These are phyloP conservation scores for Brachionus manjavacas DNA, from an alignment of 1,140 invertebrate genomes.

Conservation along the genomic window DNA sequence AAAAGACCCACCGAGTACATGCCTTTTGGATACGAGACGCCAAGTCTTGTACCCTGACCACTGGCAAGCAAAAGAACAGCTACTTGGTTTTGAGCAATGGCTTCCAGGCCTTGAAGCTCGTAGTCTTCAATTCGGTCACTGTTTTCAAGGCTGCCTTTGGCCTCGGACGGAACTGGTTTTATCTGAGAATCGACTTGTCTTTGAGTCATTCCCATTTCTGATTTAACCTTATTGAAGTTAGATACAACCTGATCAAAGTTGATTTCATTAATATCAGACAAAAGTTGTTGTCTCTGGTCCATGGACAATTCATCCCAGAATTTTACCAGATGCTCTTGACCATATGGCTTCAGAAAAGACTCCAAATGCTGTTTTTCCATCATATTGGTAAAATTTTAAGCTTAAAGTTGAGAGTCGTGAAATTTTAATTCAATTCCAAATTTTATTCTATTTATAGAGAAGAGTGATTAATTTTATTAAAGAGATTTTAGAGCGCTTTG, in stretches of 20 bases:
- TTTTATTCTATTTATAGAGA: neutral
- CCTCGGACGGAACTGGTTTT: neutral
- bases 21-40: conserved; percentile 89
- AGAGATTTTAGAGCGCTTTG: neutral
- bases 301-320: conserved; percentile 25
- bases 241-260: neutral
- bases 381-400: neutral
- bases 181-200: neutral
- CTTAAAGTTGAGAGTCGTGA: neutral
- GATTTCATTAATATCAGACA: neutral
- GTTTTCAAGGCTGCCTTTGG: neutral
- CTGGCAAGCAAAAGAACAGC: conserved; percentile 76
- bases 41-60: conserved; percentile 82
- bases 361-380: neutral
- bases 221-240: neutral
- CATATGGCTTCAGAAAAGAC: neutral
- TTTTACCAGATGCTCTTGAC: conserved; percentile 35
- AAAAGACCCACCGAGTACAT: conserved; percentile 89
- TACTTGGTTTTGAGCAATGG: conserved; percentile 72
- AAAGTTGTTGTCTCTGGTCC: neutral
- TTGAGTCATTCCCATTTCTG: neutral
- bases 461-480: neutral
- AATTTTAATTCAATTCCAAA: neutral
- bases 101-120: conserved; percentile 61
- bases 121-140: neutral